Percentiles rank a stretch among this genome's conserved stretches.
Conservation (phyloP, 2,113 vertebrate species). For the Silurus meridionalis region DNA sequence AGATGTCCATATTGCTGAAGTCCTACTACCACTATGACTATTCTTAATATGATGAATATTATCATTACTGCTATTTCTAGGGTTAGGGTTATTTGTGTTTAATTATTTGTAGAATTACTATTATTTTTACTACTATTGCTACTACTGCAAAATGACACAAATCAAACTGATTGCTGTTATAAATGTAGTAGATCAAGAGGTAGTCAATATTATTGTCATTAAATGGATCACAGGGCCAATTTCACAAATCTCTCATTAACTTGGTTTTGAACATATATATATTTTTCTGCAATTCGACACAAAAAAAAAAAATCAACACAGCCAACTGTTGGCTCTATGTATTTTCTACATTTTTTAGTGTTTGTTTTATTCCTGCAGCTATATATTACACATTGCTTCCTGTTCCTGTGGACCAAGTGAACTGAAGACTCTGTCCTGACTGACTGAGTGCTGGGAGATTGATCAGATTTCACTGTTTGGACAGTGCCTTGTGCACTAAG, state of each 20-base stretch:
- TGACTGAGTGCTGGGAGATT: constrained; percentile 11
- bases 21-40: not conserved
- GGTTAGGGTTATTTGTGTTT: not conserved
- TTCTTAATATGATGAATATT: not conserved
- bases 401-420: not conserved
- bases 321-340: not conserved
- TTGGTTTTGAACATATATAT: not conserved
- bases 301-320: not conserved
- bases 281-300: not conserved
- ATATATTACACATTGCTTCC: not conserved
- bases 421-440: not conserved
- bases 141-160: not conserved
- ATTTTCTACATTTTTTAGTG: not conserved
- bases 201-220: not conserved
- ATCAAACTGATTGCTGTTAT: not conserved
- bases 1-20: too few species aligned
- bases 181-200: not conserved
- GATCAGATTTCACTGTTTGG: constrained; percentile 49
- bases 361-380: not conserved
- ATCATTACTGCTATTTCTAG: not conserved
- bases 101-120: not conserved
- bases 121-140: not conserved
- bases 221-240: not conserved
- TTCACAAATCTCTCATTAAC: not conserved
- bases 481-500: constrained; percentile 18